Conservation (phyloP, 2,113 vertebrate genomes). For the Anoplopoma fimbria region DNA sequence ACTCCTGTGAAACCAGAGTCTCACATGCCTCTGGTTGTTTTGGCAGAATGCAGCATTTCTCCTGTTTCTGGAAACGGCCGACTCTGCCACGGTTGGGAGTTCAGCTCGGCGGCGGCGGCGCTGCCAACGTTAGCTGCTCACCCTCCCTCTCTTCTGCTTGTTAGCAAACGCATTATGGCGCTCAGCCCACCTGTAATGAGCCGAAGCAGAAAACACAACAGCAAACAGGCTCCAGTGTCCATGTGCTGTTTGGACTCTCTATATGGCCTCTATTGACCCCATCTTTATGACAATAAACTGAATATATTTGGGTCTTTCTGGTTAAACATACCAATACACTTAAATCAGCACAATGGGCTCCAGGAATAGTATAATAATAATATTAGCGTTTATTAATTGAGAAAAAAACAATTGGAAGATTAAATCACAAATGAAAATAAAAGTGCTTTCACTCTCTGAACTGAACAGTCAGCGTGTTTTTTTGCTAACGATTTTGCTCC, state of each 20-base stretch:
- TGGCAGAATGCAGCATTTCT: slow-evolving; percentile 7
- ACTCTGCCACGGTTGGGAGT: background rate
- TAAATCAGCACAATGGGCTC: background rate
- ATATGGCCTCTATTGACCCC: background rate
- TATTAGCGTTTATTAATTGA: too few species aligned
- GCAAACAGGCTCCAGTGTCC: too few species aligned
- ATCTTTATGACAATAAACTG: background rate
- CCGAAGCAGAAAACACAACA: background rate
- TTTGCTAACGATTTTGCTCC: too few species aligned
- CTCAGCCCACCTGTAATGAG: slow-evolving; percentile 25
- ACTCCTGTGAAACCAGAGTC: slow-evolving; percentile 20
- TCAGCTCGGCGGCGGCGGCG: background rate
- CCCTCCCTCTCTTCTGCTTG: background rate
- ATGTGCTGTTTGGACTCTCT: too few species aligned
- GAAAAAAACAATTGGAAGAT: background rate
- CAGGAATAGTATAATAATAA: too few species aligned
- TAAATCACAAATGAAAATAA: background rate
- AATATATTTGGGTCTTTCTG: background rate
- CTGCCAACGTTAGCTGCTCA: background rate
- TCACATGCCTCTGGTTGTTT: slow-evolving; percentile 26
- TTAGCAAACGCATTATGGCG: background rate
- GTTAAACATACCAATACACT: background rate
- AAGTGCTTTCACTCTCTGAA: background rate
- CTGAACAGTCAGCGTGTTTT: background rate
- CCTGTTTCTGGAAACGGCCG: background rate